Base-by-base conservation (phyloP, 1,140 invertebrate genomes). In the Cyclina sinensis region DNA sequence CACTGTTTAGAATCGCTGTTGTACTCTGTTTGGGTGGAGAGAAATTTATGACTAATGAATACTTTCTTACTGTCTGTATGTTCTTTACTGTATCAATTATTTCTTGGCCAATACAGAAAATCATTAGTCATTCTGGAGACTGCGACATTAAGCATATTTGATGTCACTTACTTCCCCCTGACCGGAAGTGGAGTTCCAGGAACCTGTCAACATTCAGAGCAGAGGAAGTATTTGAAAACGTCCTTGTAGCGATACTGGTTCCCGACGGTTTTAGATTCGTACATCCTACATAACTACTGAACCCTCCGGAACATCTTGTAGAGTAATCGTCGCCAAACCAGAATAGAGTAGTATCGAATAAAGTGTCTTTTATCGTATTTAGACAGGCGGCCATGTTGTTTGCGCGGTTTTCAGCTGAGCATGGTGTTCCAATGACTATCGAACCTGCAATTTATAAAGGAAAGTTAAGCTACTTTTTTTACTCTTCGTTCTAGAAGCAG, bases 311-410 rank as follows among this genome's bases (percentile, higher is more conserved):
- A 51, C 91, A 91, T 18, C 43, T 48, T 0, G 37, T n/a, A 12
- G 18, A 54, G 80, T 91, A 91, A 3, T 48, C 24, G 0, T 74
- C 80, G 3, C 91, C 91, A 74, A 91, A 91, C 91, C 91, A 91
- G 73, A 91, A 91, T 35, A 39, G 1, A 16, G 37, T 74, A 16
- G 62, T 62, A 48, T 91, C 89, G 32, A 57, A n/a, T 5, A 86
- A 21, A 27, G 4, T 21, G 21, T 51, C 35, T 4, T 24, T 37
- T 37, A 86, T 37, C 21, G 32, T 5, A 14, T 59, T 24, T 11
- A 86, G 27, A 62, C 83, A 86, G 2, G 37, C 46, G 2, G 68
- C 30, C 39, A 74, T 35, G 24, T 85, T 73, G 14, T 2, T 32
- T 30, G 65, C 27, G 11, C 81, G 81, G 39, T 84, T 73, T 35